These are phyloP conservation scores for Pocillopora grandis DNA, from an alignment of 92 coral and sea anemone species.

Conservation along the genomic window DNA sequence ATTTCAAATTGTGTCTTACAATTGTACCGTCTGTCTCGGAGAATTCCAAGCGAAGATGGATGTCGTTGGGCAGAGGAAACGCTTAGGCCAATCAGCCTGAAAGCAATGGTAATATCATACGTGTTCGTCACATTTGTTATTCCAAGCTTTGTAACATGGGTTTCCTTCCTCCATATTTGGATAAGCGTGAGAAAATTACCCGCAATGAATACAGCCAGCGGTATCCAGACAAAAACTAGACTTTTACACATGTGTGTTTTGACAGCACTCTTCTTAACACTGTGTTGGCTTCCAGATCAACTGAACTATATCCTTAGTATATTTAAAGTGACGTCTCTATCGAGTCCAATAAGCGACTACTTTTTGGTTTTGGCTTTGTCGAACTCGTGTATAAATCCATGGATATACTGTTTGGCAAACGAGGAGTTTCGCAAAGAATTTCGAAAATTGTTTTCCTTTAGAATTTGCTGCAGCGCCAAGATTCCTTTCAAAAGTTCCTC, in stretches of 20 bases:
- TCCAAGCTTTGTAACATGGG: conserved; percentile 1
- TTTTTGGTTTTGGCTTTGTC: not conserved
- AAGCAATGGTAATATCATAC: not conserved
- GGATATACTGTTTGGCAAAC: conserved; percentile 6
- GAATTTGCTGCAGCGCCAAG: not conserved
- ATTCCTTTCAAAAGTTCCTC: not conserved
- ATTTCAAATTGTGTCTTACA: not conserved
- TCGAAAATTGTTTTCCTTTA: not conserved
- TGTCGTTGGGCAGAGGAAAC: not conserved
- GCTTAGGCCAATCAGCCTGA: not conserved
- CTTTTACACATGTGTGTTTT: conserved; percentile 18
- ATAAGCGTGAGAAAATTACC: not conserved
- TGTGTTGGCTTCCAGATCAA: conserved; percentile 18
- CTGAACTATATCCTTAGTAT: not conserved
- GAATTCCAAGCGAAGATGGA: not conserved
- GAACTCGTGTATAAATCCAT: conserved; percentile 2
- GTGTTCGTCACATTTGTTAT: conserved; percentile 3
- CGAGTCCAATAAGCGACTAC: not conserved
- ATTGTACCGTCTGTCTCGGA: not conserved
- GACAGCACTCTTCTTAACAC: not conserved
- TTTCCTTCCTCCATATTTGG: conserved; percentile 18
- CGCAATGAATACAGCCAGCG: conserved; percentile 4
- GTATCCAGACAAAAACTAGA: not conserved
- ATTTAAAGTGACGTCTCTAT: not conserved
- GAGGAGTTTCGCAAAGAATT: not conserved